Conservation (phyloP, 1,140 invertebrate genomes). For the Dendrolimus punctatus region DNA sequence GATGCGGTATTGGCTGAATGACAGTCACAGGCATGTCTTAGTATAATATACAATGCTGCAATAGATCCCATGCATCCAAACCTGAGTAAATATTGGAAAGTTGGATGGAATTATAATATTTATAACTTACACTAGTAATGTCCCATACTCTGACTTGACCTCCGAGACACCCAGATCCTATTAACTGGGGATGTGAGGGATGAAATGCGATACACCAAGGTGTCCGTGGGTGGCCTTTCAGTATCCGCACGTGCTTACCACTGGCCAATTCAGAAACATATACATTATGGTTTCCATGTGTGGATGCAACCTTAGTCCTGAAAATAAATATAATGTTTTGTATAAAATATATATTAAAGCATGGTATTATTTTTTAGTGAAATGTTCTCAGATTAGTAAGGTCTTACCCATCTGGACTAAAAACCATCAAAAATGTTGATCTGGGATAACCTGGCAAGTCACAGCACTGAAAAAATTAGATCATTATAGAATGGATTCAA, state of each 20-base stretch:
- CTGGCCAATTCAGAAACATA: conserved; percentile 88
- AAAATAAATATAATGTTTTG: conserved; percentile 19
- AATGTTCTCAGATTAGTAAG: neutral
- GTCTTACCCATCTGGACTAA: conserved; percentile 86
- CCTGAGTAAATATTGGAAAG: too few species aligned
- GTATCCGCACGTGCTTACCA: conserved; percentile 84
- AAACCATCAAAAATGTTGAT: conserved; percentile 89
- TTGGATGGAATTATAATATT: neutral
- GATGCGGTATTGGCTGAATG: too few species aligned
- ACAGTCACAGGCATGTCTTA: too few species aligned
- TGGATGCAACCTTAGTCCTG: conserved; percentile 88
- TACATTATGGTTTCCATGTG: conserved; percentile 94
- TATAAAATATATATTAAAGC: neutral
- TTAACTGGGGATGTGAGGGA: conserved; percentile 86
- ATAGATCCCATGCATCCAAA: too few species aligned
- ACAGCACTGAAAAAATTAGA: conserved; percentile 73
- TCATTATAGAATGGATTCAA: conserved; percentile 4
- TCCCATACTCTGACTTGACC: conserved; percentile 95
- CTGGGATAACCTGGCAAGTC: conserved; percentile 81
- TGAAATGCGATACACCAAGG: conserved; percentile 95
- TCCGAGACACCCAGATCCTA: conserved; percentile 91
- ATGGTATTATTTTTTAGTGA: too few species aligned
- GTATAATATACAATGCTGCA: too few species aligned
- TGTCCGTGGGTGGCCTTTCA: conserved; percentile 90
- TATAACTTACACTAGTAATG: conserved; percentile 80